Base-by-base conservation (phyloP, 2,888 invertebrate genomes). In the Ceriagrion tenellum region DNA sequence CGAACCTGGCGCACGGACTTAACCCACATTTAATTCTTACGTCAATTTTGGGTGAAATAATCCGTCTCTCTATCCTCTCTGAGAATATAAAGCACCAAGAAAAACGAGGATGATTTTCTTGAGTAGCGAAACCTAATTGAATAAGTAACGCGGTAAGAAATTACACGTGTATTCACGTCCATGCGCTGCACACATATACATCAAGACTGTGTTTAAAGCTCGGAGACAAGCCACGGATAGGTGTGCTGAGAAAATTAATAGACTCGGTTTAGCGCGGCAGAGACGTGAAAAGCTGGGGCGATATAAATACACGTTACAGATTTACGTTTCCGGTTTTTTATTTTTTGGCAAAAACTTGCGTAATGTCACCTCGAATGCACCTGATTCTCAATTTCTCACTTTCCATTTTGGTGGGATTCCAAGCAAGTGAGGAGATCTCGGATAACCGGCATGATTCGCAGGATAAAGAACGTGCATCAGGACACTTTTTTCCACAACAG, bases 371-470 rank as follows among this genome's bases (percentile, higher is more conserved):
- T 81, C 81, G 12, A 35, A 12, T 81, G 81, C 81, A 81, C 81
- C 81, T 81, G 81, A 81, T 81, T 81, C 81, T 18, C 81, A 81
- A 81, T 81, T 81, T 81, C 81, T 81, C 81, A 74, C 30, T 30
- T 74, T 74, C 30, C 74, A 81, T 81, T 81, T 81, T 81, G 81
- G 81, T 35, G 35, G 35, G 35, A 81, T 35, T 35, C 81, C 81
- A 81, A 81, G 18, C 30, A 81, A 35, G 30, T 35, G 30, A 81
- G 74, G 2, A 30, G 2, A 16, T 30, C 12, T 4, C 1, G 35
- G 23, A 13, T 35, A 81, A 30, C 81, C 30, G 3, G 35, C 26
- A 69, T 8, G 18, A 69, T 69, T 69, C 18, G 30, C 30, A 81
- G 35, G 81, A 81, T 0, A 18, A 81, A 35, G 81, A 35, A 81